These are phyloP conservation scores for Otolemur garnettii DNA, from an alignment of 2,113 vertebrate species.

Conservation along the genomic window DNA sequence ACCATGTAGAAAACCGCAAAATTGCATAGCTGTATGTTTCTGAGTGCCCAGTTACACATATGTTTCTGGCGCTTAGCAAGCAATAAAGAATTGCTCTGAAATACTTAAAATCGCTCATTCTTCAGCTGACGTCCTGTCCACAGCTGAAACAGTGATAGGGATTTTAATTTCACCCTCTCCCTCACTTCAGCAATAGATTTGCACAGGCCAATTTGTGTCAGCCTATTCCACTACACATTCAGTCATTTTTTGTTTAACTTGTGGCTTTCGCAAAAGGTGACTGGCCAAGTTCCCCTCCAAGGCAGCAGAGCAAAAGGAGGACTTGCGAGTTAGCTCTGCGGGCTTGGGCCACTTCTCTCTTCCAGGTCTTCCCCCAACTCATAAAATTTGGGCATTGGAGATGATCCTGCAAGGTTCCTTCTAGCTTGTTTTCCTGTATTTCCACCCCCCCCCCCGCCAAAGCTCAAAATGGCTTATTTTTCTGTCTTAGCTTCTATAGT, in stretches of 20 bases:
- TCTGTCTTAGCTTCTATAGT: background rate
- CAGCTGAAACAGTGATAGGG: background rate
- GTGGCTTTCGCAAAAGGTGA: background rate
- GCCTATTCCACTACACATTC: background rate
- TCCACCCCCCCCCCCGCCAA: background rate
- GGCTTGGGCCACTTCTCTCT: background rate
- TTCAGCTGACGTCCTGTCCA: background rate
- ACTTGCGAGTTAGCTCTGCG: background rate
- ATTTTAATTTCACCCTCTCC: background rate
- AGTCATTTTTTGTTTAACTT: background rate
- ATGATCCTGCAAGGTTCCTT: background rate
- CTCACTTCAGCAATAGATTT: constrained; percentile 20
- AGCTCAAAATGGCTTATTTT: background rate
- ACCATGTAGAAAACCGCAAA: constrained; percentile 40
- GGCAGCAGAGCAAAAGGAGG: background rate
- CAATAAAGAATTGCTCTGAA: constrained; percentile 37
- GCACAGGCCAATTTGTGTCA: background rate
- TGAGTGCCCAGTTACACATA: background rate
- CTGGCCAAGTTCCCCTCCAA: background rate
- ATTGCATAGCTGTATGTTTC: background rate
- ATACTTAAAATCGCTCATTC: background rate
- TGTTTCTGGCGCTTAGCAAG: background rate
- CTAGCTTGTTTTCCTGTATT: background rate
- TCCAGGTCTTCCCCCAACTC: background rate
- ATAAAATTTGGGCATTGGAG: background rate